Percentiles rank a stretch among this genome's conserved stretches.
These are phyloP conservation scores for Theropithecus gelada DNA, from an alignment of 2,113 vertebrate species.

Conservation along the genomic window DNA sequence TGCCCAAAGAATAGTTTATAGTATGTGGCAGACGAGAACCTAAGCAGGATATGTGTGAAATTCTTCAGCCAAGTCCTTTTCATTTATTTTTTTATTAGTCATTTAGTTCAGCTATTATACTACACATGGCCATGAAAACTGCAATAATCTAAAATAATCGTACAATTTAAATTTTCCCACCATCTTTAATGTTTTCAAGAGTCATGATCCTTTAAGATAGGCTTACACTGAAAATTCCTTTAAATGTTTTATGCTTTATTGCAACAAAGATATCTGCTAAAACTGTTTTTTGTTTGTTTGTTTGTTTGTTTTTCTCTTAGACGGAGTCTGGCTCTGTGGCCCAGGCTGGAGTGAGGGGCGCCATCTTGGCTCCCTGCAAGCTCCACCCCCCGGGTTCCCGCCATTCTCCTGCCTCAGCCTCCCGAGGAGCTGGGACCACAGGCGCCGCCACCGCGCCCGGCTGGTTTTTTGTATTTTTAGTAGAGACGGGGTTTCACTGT, in stretches of 20 bases:
- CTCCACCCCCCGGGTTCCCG: no score
- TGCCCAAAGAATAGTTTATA: neutral
- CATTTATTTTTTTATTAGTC: neutral
- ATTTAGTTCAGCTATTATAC: neutral
- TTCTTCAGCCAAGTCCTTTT: neutral
- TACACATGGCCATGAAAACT: neutral
- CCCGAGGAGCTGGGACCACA: no score
- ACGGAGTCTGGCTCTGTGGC: accelerated
- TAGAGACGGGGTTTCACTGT: no score
- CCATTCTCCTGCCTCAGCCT: no score
- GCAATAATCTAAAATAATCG: neutral
- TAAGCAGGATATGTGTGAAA: neutral
- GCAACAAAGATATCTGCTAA: neutral
- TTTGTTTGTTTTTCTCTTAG: no score
- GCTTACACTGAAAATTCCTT: neutral
- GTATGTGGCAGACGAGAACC: neutral
- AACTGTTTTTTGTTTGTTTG: neutral
- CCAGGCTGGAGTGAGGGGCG: no score
- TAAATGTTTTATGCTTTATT: neutral
- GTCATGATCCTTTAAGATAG: neutral
- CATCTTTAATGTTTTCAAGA: neutral
- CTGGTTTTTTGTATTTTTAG: no score
- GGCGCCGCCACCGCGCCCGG: accelerated
- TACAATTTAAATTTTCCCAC: neutral
- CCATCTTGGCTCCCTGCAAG: no score